A percentile compares a stretch with the other conserved stretches of the same genome.
These are phyloP conservation scores for Therioaphis trifolii DNA, from an alignment of 2,888 invertebrate genomes.

Conservation along the genomic window DNA sequence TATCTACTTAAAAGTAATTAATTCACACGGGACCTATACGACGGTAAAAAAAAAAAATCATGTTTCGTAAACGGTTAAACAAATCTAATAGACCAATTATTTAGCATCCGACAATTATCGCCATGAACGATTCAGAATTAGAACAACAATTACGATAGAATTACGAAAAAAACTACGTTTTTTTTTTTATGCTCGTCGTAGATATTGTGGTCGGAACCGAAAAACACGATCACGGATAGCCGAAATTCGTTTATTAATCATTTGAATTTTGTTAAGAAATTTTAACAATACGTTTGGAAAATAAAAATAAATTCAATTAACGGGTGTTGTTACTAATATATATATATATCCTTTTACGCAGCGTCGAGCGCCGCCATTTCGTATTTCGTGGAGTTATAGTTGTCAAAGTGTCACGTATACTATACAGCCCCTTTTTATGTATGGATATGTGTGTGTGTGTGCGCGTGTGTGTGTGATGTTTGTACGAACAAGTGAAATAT, in stretches of 20 bases:
- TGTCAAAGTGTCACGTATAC: too few species aligned
- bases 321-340: not conserved
- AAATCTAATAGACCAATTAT: slow-evolving; percentile 1
- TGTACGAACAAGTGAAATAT: too few species aligned
- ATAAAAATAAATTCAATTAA: not conserved
- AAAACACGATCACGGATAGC: not conserved
- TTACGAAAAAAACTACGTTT: not conserved
- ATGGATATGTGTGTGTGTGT: too few species aligned
- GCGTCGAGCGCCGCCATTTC: not conserved
- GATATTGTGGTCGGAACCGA: too few species aligned
- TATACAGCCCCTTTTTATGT: too few species aligned
- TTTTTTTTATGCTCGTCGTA: not conserved
- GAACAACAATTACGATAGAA: not conserved
- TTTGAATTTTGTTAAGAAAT: not conserved
- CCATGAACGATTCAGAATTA: too few species aligned
- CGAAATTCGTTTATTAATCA: not conserved
- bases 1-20: slow-evolving; percentile 39
- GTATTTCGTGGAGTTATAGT: not conserved
- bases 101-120: not conserved
- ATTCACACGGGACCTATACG: not conserved
- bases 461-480: too few species aligned
- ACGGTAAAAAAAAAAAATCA: slow-evolving; percentile 14
- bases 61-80: slow-evolving; percentile 33
- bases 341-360: not conserved
- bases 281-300: not conserved